Percentiles rank a stretch among this genome's conserved stretches.
phyloP scores from a whole-genome alignment of 2,888 invertebrate species.

The Pycnomerus fuliginosus region DNA sequence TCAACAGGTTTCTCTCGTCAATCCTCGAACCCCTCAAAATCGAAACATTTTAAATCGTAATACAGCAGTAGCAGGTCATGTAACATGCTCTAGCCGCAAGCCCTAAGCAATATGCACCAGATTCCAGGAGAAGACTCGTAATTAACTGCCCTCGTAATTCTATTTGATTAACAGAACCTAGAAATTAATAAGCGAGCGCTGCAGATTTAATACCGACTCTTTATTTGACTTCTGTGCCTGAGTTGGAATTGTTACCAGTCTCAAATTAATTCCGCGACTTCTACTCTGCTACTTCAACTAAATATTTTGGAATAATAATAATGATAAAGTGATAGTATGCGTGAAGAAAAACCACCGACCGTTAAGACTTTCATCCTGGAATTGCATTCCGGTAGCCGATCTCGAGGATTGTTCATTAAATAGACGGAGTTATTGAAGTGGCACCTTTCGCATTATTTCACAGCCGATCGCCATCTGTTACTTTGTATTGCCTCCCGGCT shows the following conservation, averaged over 20 bases:
- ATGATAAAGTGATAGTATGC: conserved; percentile 3
- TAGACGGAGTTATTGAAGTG: conserved; percentile 29
- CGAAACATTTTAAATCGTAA: conserved; percentile 1
- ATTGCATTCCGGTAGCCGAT: conserved; percentile 21
- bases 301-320: conserved; percentile 6
- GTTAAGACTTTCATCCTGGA: conserved; percentile 17
- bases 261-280: conserved; percentile 1
- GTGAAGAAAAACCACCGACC: conserved; percentile 1
- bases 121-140: conserved; percentile 43
- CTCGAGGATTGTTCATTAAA: conserved; percentile 28
- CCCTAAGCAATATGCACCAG: conserved; percentile 30
- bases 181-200: conserved; percentile 46
- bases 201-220: conserved; percentile 43
- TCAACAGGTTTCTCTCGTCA: conserved; percentile 32
- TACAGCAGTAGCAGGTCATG: not conserved
- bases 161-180: conserved; percentile 46
- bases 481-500: conserved; percentile 1
- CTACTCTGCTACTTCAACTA: conserved; percentile 4
- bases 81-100: conserved; percentile 6
- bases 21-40: conserved; percentile 6
- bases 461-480: conserved; percentile 26
- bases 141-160: conserved; percentile 46
- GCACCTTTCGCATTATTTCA: conserved; percentile 25
- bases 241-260: conserved; percentile 7
- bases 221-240: conserved; percentile 38